Evolutionary conservation across 2,113 vertebrate genomes (phyloP).

Genomic region (Prietella phreatophila): DNA sequence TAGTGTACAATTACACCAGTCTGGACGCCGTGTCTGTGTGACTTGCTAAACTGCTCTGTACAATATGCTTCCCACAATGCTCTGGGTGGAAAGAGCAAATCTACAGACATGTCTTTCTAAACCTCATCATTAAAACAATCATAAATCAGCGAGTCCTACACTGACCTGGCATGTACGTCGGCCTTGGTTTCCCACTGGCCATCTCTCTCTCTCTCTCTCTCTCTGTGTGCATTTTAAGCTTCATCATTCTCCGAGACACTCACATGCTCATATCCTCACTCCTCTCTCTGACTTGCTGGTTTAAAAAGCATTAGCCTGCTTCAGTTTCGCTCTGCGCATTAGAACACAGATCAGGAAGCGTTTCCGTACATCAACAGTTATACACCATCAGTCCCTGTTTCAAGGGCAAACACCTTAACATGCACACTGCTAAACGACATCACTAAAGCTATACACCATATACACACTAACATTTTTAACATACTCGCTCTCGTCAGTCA

Average conservation of each 20-base stretch:
- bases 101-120: slow-evolving; percentile 29
- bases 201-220: neutral
- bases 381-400: neutral
- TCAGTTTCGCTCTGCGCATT: slow-evolving; percentile 19
- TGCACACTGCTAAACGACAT: neutral
- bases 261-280: neutral
- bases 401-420: neutral
- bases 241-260: neutral
- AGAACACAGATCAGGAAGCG: neutral
- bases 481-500: neutral
- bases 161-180: neutral
- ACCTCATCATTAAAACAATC: slow-evolving; percentile 31
- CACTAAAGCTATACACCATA: neutral
- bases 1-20: neutral
- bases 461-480: neutral
- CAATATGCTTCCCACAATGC: slow-evolving; percentile 24
- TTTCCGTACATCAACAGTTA: neutral
- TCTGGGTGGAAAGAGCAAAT: slow-evolving; percentile 18
- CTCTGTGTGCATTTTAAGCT: neutral
- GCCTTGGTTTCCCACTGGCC: slow-evolving; percentile 1
- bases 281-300: neutral
- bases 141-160: slow-evolving; percentile 29
- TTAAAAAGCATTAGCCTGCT: slow-evolving; percentile 34
- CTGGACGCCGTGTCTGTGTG: neutral
- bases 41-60: neutral